Evolutionary conservation across 2,888 invertebrate genomes (phyloP), one percentile per base, ranked within the genome.

Genomic region (Spisula subtruncata): DNA sequence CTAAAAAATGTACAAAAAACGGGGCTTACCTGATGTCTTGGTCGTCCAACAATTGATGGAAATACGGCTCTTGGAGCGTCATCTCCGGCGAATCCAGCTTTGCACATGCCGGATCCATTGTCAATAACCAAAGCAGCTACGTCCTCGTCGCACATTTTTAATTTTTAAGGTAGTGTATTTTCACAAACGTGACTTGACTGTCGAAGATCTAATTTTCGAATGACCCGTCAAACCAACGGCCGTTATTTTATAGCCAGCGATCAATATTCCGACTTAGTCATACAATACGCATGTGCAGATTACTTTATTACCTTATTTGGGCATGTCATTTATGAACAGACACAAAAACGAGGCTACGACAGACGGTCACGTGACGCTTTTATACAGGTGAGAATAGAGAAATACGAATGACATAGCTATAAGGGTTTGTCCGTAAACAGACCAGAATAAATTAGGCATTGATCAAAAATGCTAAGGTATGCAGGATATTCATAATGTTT

Each of bases 81-180:
- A 89, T 95, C 95, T 71, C 95, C 95, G 75, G 95, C 95, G 86
- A 95, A 95, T 71, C 95, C 95, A 83, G 95, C 95, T 87, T 95
- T 95, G 93, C 95, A 95, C 95, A 95, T 95, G 46, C 98, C 98
- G 96, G 99, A 98, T 91, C 99, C 99, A 97, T 98, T 98, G 97
- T 99, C 99, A 85, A 96, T 95, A 89, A 96, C 96, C 83, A 96
- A 92, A 89, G 96, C 96, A 86, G 96, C 96, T 98, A 95, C 94
- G 81, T 95, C 95, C 66, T 94, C 94, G 90, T 95, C 95, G 84
- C 88, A 88, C 91, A 90, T 91, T 88, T 88, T 88, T 79, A 46
- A 46, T 60, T 54, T 86, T 82, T 12, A 79, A 82, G 46, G 71
- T 89, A 80, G 81, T 41, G 41, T 25, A 51, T n/a, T 81, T 16